phyloP scores from a whole-genome alignment of 2,797 vertebrate genomes.

The Xenops minutus region DNA sequence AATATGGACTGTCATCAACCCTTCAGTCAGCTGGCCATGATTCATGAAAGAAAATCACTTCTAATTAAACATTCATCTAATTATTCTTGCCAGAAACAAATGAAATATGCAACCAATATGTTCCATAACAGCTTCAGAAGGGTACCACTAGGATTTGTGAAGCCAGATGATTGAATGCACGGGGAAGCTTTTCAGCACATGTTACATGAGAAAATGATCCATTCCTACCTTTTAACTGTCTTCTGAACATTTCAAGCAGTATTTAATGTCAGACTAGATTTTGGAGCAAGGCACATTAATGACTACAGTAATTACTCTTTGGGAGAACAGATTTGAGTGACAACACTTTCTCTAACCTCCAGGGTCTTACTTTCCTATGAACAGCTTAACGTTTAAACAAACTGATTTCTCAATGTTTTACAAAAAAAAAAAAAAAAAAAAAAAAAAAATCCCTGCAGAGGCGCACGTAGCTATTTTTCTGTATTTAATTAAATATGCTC shows the following conservation, averaged over 20 bases:
- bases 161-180: conserved; percentile 57
- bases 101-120: conserved; percentile 68
- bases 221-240: conserved; percentile 58
- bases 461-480: not conserved
- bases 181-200: conserved; percentile 42
- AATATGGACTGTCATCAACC: conserved; percentile 63
- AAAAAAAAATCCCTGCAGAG: not conserved
- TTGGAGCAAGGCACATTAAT: conserved; percentile 25
- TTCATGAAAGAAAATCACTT: conserved; percentile 60
- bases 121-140: conserved; percentile 57
- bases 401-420: conserved; percentile 55
- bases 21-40: conserved; percentile 64
- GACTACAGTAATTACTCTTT: conserved; percentile 55
- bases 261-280: conserved; percentile 59
- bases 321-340: conserved; percentile 66
- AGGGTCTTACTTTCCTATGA: conserved; percentile 40
- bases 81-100: conserved; percentile 70
- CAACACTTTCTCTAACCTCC: conserved; percentile 65
- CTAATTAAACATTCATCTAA: conserved; percentile 69
- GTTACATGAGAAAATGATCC: conserved; percentile 24
- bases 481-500: not conserved
- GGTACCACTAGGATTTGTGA: conserved; percentile 50
- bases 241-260: conserved; percentile 57
- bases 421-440: not conserved
- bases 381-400: conserved; percentile 61